These are phyloP conservation scores for Hipparchia semele DNA, from an alignment of 2,888 invertebrate genomes.

Conservation along the genomic window DNA sequence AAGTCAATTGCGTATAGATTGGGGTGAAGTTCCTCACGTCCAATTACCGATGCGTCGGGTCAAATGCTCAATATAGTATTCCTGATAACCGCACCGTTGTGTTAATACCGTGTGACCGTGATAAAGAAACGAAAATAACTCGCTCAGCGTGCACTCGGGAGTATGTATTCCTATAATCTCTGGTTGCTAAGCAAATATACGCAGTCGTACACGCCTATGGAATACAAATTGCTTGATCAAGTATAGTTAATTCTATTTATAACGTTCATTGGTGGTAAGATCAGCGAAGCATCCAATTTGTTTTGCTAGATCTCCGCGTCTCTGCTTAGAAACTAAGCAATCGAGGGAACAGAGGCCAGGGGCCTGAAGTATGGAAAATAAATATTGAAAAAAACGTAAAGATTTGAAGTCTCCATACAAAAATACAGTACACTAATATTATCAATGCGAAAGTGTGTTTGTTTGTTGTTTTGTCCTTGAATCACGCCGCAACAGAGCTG, in stretches of 20 bases:
- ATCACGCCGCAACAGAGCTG: too few relatives aligned
- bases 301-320: neutral
- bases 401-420: too few relatives aligned
- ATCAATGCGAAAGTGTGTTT: too few relatives aligned
- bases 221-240: conserved; percentile 32
- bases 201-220: conserved; percentile 25
- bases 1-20: conserved; percentile 10
- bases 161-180: conserved; percentile 59
- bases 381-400: too few relatives aligned
- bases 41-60: conserved; percentile 19
- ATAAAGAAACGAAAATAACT: conserved; percentile 75
- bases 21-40: conserved; percentile 7
- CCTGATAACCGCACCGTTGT: conserved; percentile 41
- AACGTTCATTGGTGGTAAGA: conserved; percentile 22
- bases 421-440: too few relatives aligned
- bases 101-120: conserved; percentile 66
- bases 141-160: conserved; percentile 43
- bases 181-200: conserved; percentile 54
- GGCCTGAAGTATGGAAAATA: too few relatives aligned
- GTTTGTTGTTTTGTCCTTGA: too few relatives aligned
- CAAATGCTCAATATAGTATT: conserved; percentile 35
- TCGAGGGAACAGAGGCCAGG: neutral
- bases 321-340: neutral
- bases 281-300: neutral
- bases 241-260: conserved; percentile 32